A percentile compares a stretch with the other conserved stretches of the same genome.
These are phyloP conservation scores for Mungos mungo DNA, from an alignment of 2,113 vertebrate species.

Conservation along the genomic window DNA sequence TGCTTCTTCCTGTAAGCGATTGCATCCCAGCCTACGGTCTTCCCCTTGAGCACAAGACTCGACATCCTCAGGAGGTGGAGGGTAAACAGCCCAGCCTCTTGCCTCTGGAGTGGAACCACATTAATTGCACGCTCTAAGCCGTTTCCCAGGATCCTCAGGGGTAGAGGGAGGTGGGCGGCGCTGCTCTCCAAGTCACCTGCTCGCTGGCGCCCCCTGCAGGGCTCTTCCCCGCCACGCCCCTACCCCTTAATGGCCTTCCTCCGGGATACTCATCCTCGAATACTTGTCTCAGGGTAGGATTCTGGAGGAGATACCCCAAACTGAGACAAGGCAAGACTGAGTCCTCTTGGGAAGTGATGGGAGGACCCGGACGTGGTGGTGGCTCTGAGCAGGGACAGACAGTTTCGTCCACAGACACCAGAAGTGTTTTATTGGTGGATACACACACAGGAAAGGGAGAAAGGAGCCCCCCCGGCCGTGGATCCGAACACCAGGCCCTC, in stretches of 20 bases:
- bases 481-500: background rate
- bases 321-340: background rate
- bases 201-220: background rate
- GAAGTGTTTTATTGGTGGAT: constrained; percentile 51
- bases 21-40: background rate
- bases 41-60: background rate
- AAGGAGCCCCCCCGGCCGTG: background rate
- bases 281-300: background rate
- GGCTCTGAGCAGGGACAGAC: background rate
- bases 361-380: too few species aligned
- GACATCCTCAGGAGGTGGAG: background rate
- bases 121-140: rapidly evolving
- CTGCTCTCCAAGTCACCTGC: background rate
- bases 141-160: too few species aligned
- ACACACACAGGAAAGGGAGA: background rate
- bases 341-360: background rate
- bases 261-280: rapidly evolving
- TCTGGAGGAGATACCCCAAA: background rate
- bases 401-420: background rate
- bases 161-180: too few species aligned
- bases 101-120: background rate
- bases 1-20: background rate
- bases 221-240: too few species aligned
- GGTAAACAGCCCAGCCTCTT: background rate
- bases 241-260: too few species aligned